Evolutionary conservation across 2,113 vertebrate species (phyloP).

Genomic region (Oreochromis tanganicae): DNA sequence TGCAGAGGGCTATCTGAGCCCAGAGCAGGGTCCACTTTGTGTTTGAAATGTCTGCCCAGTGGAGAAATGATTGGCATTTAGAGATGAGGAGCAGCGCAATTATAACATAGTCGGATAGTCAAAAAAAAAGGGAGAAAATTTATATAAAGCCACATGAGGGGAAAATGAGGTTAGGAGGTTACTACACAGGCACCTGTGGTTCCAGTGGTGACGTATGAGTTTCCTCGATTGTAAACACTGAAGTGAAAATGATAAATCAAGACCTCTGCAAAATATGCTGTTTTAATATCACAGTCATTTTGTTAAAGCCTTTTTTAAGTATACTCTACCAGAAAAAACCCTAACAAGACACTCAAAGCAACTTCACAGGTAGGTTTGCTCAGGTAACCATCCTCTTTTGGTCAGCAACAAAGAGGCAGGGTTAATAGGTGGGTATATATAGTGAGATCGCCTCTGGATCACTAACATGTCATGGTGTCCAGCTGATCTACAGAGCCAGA

Average conservation of each 20-base stretch:
- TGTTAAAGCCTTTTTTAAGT: background rate
- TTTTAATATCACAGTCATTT: background rate
- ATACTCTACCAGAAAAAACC: background rate
- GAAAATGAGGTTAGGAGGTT: background rate
- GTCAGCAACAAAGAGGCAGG: background rate
- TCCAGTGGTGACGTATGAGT: background rate
- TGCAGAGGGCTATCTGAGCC: slow-evolving; percentile 11
- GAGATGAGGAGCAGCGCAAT: background rate
- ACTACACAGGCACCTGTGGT: background rate
- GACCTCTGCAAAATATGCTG: background rate
- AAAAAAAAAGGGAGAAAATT: background rate
- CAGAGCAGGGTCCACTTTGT: background rate
- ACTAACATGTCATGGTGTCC: background rate
- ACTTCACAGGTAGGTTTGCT: background rate
- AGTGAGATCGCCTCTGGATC: background rate
- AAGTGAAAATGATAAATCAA: background rate
- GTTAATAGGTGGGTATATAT: background rate
- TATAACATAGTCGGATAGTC: background rate
- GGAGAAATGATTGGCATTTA: slow-evolving; percentile 22
- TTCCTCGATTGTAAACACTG: background rate
- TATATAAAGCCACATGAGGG: background rate
- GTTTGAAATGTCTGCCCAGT: slow-evolving; percentile 37
- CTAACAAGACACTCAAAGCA: background rate
- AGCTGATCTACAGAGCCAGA: background rate
- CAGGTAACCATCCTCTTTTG: rapidly evolving